These are phyloP conservation scores for Poeciliopsis paucimaculata DNA, from an alignment of 2,797 vertebrate genomes.

Conservation along the genomic window DNA sequence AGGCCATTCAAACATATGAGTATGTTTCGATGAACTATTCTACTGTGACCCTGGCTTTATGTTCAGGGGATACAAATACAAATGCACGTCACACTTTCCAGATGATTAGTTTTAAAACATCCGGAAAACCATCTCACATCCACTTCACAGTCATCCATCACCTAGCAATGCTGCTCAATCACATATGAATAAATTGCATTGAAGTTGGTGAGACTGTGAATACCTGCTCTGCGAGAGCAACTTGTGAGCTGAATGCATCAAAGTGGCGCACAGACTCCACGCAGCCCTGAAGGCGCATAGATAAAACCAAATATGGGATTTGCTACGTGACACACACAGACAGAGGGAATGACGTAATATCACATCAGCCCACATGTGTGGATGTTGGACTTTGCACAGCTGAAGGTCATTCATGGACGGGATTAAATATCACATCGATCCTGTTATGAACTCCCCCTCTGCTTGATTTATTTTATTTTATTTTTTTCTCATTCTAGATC, in stretches of 20 bases:
- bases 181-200: neutral
- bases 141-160: neutral
- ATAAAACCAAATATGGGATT: constrained; percentile 3
- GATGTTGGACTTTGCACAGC: constrained; percentile 37
- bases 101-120: neutral
- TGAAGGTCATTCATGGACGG: constrained; percentile 80
- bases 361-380: constrained; percentile 68
- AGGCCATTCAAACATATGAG: neutral
- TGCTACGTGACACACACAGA: constrained; percentile 32
- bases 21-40: neutral
- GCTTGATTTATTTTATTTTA: neutral
- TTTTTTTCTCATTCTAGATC: neutral
- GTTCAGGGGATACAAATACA: neutral
- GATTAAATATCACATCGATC: constrained; percentile 17
- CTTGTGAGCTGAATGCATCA: neutral
- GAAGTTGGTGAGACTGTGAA: neutral
- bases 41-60: neutral
- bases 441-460: neutral
- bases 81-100: neutral
- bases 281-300: constrained; percentile 14
- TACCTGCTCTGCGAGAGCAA: neutral
- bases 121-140: neutral
- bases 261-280: constrained; percentile 5
- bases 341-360: constrained; percentile 60
- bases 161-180: neutral